phyloP scores from a whole-genome alignment of 1,140 invertebrate genomes.

The Chrysomallon squamiferum region DNA sequence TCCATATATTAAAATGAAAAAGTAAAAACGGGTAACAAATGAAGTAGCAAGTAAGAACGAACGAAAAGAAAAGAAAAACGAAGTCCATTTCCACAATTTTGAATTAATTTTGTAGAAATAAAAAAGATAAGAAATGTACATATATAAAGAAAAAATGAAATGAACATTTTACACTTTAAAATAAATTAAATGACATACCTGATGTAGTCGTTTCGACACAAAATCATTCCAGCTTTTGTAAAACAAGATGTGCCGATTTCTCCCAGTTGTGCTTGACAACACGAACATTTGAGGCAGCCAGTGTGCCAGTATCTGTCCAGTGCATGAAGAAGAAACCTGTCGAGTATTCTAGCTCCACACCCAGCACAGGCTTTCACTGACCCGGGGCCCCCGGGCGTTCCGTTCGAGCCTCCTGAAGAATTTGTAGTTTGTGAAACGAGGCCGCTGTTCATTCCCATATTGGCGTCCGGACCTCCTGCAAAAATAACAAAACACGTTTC shows the following conservation, averaged over 20 bases:
- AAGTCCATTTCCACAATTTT: too few species aligned
- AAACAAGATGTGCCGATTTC: constrained; percentile 90
- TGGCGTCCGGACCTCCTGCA: not conserved
- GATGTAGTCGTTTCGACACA: constrained; percentile 92
- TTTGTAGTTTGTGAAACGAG: not conserved
- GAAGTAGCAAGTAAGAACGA: too few species aligned
- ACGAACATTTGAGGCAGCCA: constrained; percentile 90
- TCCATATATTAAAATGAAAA: too few species aligned
- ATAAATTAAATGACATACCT: too few species aligned
- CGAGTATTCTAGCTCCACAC: constrained; percentile 79
- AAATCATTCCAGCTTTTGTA: constrained; percentile 88
- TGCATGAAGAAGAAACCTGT: constrained; percentile 85
- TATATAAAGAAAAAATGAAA: too few species aligned
- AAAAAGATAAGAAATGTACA: too few species aligned
- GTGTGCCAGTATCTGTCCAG: constrained; percentile 91
- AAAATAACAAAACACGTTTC: not conserved
- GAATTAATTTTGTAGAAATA: too few species aligned
- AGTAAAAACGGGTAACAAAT: too few species aligned
- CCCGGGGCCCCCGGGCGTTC: constrained; percentile 4
- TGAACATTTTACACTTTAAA: too few species aligned
- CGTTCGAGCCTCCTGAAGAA: not conserved
- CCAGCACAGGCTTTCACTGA: constrained; percentile 63
- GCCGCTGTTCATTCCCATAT: not conserved
- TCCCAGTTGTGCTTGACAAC: constrained; percentile 82
- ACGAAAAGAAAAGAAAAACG: too few species aligned